A percentile compares a stretch with the other conserved stretches of the same genome.
Conservation (phyloP, 2,113 vertebrate species). For the Phasianus colchicus region DNA sequence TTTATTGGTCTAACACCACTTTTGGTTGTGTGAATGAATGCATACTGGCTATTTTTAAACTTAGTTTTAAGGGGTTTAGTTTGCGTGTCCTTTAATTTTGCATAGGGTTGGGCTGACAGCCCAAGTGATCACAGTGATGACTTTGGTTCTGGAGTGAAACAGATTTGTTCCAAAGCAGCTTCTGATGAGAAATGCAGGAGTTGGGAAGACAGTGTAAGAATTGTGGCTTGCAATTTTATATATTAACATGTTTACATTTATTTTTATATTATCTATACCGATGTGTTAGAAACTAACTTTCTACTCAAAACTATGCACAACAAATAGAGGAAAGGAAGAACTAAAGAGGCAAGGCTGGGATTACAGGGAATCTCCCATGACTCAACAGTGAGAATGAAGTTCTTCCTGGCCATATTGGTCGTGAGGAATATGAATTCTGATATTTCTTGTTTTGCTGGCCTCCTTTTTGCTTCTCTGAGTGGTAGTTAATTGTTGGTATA, state of each 20-base stretch:
- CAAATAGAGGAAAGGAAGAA: not conserved
- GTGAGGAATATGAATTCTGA: not conserved
- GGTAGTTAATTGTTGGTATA: not conserved
- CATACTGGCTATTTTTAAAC: not conserved
- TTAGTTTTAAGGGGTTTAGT: not conserved
- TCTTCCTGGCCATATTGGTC: not conserved
- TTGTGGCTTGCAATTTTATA: not conserved
- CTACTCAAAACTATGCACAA: not conserved
- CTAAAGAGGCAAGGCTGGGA: not conserved
- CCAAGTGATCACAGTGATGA: not conserved
- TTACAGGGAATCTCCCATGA: not conserved
- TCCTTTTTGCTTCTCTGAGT: not conserved
- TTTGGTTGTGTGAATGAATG: not conserved
- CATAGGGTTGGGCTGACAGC: not conserved
- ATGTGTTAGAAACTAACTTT: not conserved
- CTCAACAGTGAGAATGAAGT: not conserved
- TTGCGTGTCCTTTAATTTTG: conserved; percentile 10
- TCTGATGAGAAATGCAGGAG: not conserved
- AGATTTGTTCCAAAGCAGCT: not conserved
- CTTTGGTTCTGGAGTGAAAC: not conserved
- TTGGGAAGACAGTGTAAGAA: not conserved
- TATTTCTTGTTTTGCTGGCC: not conserved
- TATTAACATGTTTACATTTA: no score
- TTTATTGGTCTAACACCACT: not conserved
- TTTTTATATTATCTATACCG: not conserved